Evolutionary conservation across 2,888 invertebrate genomes (phyloP).

Genomic region (Dynastes grantii): DNA sequence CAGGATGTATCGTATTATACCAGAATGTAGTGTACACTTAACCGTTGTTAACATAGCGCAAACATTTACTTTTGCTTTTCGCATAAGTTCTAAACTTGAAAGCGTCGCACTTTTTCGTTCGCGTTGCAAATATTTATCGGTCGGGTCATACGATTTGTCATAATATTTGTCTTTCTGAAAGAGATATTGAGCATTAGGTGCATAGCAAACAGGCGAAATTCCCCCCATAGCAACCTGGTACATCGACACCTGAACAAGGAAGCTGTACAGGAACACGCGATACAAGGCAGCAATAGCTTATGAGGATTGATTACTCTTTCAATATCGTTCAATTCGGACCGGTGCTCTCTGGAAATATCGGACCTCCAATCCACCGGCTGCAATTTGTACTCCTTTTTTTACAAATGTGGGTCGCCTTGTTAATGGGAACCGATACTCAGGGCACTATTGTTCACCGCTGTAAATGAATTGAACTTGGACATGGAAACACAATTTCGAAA

Average conservation of each 20-base stretch:
- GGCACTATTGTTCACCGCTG: slow-evolving; percentile 73
- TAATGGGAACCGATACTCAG: slow-evolving; percentile 75
- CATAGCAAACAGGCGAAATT: slow-evolving; percentile 69
- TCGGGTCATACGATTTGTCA: slow-evolving; percentile 71
- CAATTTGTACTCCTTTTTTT: slow-evolving; percentile 67
- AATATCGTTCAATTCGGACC: slow-evolving; percentile 72
- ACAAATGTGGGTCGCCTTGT: slow-evolving; percentile 72
- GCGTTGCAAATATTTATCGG: slow-evolving; percentile 78
- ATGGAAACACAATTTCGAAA: slow-evolving; percentile 13
- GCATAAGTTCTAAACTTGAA: slow-evolving; percentile 80
- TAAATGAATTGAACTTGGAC: slow-evolving; percentile 46
- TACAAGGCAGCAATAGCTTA: slow-evolving; percentile 65
- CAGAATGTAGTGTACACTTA: neutral
- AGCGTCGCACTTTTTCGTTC: slow-evolving; percentile 81
- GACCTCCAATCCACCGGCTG: slow-evolving; percentile 77
- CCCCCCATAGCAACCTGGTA: neutral
- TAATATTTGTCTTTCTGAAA: slow-evolving; percentile 76
- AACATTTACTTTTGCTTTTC: slow-evolving; percentile 76
- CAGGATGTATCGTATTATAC: slow-evolving; percentile 8
- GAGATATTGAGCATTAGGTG: slow-evolving; percentile 72
- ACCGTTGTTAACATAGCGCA: slow-evolving; percentile 31
- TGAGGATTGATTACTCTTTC: slow-evolving; percentile 77
- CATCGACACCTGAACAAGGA: slow-evolving; percentile 68
- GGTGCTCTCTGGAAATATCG: slow-evolving; percentile 73
- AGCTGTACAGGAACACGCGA: slow-evolving; percentile 69